A percentile compares a stretch with the other conserved stretches of the same genome.
phyloP scores from a whole-genome alignment of 2,113 vertebrate genomes.

The Grantiella picta region DNA sequence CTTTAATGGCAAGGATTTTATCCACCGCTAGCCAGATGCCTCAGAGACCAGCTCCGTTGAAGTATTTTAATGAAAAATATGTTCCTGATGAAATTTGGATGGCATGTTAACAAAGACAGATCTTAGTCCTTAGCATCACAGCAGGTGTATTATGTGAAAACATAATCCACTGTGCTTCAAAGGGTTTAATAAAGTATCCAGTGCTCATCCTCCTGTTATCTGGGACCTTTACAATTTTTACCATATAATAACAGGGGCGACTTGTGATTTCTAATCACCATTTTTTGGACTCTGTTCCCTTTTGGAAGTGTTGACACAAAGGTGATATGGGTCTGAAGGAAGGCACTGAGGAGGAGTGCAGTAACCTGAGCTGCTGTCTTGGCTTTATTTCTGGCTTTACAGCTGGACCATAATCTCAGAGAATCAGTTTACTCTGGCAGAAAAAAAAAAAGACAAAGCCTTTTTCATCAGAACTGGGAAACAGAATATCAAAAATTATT shows the following conservation, averaged over 20 bases:
- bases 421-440: not conserved
- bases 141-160: slow-evolving; percentile 10
- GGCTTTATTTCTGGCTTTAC: not conserved
- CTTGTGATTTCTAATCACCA: not conserved
- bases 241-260: not conserved
- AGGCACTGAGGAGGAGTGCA: not conserved
- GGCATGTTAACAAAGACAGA: not conserved
- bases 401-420: not conserved
- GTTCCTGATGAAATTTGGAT: slow-evolving; percentile 10
- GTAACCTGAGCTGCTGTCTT: not conserved
- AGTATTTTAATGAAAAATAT: slow-evolving; percentile 45
- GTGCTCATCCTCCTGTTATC: not conserved
- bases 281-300: not conserved
- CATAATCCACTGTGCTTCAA: slow-evolving; percentile 8
- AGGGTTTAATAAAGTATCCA: not conserved
- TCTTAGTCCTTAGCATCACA: not conserved
- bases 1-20: not conserved
- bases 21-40: slow-evolving; percentile 10
- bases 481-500: not conserved
- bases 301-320: not conserved
- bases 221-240: not conserved
- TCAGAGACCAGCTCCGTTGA: not conserved
- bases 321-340: not conserved
- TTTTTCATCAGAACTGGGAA: not conserved
- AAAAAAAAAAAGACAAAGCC: not conserved